Evolutionary conservation across 2,113 vertebrate species (phyloP).

Genomic region (Podilymbus podiceps): DNA sequence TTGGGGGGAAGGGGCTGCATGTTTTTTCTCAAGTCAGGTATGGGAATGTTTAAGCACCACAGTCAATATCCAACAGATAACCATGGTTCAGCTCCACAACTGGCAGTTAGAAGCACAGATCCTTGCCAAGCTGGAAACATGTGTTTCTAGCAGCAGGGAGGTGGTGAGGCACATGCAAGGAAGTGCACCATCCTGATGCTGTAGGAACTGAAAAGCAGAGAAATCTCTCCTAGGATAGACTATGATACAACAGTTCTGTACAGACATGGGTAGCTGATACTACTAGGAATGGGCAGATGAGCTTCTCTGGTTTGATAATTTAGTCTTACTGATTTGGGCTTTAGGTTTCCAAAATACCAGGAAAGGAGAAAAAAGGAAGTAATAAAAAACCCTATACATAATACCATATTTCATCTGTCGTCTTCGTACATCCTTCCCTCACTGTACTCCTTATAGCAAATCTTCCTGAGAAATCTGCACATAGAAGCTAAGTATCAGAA

Average conservation of each 20-base stretch:
- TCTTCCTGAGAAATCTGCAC: neutral
- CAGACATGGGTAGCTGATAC: neutral
- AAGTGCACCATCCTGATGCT: neutral
- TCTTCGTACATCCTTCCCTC: neutral
- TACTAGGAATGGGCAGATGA: neutral
- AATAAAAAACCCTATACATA: neutral
- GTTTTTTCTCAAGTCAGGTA: neutral
- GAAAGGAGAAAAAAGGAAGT: neutral
- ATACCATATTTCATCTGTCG: neutral
- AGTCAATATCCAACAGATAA: neutral
- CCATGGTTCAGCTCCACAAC: neutral
- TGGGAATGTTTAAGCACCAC: neutral
- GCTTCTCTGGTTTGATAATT: neutral
- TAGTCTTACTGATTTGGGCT: neutral
- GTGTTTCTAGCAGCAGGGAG: neutral
- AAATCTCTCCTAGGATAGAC: neutral
- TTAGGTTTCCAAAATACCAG: neutral
- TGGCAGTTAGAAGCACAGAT: neutral
- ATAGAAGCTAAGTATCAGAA: neutral
- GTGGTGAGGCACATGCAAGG: neutral
- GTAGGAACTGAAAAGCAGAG: neutral
- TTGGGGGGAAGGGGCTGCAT: neutral
- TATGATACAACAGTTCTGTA: neutral
- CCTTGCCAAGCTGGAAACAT: neutral
- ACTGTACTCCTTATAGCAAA: neutral